Percentiles rank a stretch among this genome's conserved stretches.
These are phyloP conservation scores for Drosophila saltans DNA, from an alignment of 1,140 invertebrate genomes.

Conservation along the genomic window DNA sequence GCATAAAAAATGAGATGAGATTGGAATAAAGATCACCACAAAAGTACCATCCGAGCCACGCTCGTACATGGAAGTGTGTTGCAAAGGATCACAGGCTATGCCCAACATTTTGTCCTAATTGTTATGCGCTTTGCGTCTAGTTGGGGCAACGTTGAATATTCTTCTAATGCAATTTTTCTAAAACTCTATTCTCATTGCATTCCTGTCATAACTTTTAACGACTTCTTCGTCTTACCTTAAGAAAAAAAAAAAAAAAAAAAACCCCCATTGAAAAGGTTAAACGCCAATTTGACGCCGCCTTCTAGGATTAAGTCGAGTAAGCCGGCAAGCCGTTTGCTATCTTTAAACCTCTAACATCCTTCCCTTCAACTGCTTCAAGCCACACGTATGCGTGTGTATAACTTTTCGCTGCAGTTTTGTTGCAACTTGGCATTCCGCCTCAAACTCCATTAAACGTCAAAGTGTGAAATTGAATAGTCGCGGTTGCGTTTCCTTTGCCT, in stretches of 20 bases:
- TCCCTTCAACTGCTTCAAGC: background rate
- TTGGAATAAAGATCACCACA: background rate
- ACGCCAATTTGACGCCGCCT: slow-evolving; percentile 30
- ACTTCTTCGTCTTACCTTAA: background rate
- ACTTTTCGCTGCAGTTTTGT: slow-evolving; percentile 54
- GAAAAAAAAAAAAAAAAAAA: background rate
- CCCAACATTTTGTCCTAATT: slow-evolving; percentile 62
- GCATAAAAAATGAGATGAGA: slow-evolving; percentile 2
- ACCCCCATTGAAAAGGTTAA: slow-evolving; percentile 20
- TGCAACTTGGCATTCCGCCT: slow-evolving; percentile 56
- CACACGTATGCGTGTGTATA: slow-evolving; percentile 72
- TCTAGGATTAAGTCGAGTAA: slow-evolving; percentile 38
- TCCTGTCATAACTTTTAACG: slow-evolving; percentile 52
- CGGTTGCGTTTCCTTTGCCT: slow-evolving; percentile 53
- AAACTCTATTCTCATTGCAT: slow-evolving; percentile 34
- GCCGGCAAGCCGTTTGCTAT: slow-evolving; percentile 47
- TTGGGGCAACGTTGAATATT: slow-evolving; percentile 40
- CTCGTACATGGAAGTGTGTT: slow-evolving; percentile 88
- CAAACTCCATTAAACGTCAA: slow-evolving; percentile 56
- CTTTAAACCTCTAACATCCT: slow-evolving; percentile 48
- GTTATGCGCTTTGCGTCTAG: slow-evolving; percentile 34
- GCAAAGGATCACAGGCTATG: slow-evolving; percentile 85
- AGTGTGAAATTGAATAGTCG: slow-evolving; percentile 76
- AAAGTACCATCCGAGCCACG: slow-evolving; percentile 84
- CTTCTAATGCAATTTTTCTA: slow-evolving; percentile 51